Percentiles rank a stretch among this genome's conserved stretches.
Conservation (phyloP, 1,140 invertebrate species). For the Zaprionus camerounensis region DNA sequence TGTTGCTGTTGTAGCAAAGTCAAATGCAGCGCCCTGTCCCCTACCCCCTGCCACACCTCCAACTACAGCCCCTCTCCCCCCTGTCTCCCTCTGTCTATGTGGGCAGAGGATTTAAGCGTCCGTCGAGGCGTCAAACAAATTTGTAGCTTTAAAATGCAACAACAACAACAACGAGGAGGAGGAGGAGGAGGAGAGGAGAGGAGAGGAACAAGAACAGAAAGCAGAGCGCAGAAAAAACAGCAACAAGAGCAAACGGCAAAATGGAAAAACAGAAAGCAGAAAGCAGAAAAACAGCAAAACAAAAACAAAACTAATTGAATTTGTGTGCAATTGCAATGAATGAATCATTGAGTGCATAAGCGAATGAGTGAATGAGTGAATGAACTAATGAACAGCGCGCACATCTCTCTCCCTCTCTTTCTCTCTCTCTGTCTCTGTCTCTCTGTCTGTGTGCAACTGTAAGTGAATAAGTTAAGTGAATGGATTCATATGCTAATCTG, state of each 20-base stretch:
- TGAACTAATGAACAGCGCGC: conserved; percentile 8
- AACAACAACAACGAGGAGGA: not conserved
- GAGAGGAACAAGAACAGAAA: not conserved
- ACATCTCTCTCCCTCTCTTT: too few relatives aligned
- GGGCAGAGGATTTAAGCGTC: conserved; percentile 54
- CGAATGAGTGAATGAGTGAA: conserved; percentile 18
- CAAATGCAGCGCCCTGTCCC: conserved; percentile 28
- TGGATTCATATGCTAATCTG: not conserved
- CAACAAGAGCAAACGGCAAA: not conserved
- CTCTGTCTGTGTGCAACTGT: not conserved
- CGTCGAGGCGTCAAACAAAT: conserved; percentile 72
- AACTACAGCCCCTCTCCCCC: not conserved
- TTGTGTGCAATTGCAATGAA: conserved; percentile 39
- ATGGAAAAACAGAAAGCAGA: conserved; percentile 2
- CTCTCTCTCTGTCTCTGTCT: too few relatives aligned
- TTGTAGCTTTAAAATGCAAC: conserved; percentile 64
- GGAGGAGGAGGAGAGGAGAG: not conserved
- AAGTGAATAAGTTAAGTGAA: not conserved
- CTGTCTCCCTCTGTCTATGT: not conserved
- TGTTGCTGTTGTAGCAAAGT: conserved; percentile 50
- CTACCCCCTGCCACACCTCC: not conserved
- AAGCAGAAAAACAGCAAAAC: not conserved
- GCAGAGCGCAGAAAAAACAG: not conserved
- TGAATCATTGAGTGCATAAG: conserved; percentile 37
- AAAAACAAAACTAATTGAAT: conserved; percentile 55